These are phyloP conservation scores for Zaprionus capensis DNA, from an alignment of 1,140 invertebrate genomes.

Conservation along the genomic window DNA sequence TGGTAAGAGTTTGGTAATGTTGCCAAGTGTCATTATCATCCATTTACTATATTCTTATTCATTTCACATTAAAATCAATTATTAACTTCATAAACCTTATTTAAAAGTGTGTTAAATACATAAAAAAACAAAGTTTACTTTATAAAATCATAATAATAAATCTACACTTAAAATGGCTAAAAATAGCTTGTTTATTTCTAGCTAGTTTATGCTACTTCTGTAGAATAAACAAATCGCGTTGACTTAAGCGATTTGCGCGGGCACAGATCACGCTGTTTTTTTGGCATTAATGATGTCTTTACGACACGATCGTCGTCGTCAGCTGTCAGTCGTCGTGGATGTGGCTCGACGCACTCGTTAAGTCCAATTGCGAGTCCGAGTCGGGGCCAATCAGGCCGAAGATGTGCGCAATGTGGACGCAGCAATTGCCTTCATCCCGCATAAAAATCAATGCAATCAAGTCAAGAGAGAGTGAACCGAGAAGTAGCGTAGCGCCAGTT, in stretches of 20 bases:
- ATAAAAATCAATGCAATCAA: slow-evolving; percentile 41
- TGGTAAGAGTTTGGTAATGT: too few relatives aligned
- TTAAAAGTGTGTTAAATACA: not conserved
- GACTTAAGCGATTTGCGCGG: not conserved
- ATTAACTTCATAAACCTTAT: too few relatives aligned
- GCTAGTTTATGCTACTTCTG: not conserved
- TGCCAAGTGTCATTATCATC: too few relatives aligned
- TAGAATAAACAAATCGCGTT: not conserved
- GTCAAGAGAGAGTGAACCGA: slow-evolving; percentile 7
- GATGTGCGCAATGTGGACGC: slow-evolving; percentile 30
- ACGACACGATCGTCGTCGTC: not conserved
- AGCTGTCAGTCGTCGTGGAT: not conserved
- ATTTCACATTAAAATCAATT: too few relatives aligned
- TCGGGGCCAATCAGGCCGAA: not conserved
- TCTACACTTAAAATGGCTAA: not conserved
- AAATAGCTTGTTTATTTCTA: not conserved
- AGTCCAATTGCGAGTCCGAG: not conserved
- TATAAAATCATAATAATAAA: not conserved
- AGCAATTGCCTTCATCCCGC: slow-evolving; percentile 43
- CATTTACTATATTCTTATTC: too few relatives aligned
- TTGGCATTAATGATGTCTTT: slow-evolving; percentile 6
- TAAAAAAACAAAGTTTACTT: not conserved
- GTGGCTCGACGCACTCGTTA: not conserved
- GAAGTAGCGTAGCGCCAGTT: slow-evolving; percentile 45
- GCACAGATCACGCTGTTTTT: not conserved